Conservation (phyloP, 1,140 invertebrate species). For the Gonioctena quinquepunctata region DNA sequence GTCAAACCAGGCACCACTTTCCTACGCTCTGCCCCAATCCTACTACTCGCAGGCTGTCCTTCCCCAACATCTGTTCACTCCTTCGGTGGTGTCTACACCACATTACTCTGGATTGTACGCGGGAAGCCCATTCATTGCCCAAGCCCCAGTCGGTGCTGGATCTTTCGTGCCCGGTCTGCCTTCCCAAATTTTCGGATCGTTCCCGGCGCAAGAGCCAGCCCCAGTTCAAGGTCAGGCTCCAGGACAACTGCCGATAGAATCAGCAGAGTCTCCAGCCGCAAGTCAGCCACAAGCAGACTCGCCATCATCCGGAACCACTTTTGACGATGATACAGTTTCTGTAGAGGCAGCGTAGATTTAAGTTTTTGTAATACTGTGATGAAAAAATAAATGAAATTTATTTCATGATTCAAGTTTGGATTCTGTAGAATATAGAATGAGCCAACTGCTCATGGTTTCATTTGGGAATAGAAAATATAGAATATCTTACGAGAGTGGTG, state of each 20-base stretch:
- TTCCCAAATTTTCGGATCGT: not conserved
- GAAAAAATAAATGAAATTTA: too few species aligned
- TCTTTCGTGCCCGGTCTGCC: not conserved
- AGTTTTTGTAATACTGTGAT: too few species aligned
- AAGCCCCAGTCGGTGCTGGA: not conserved
- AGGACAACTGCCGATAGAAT: not conserved
- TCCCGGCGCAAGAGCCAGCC: not conserved
- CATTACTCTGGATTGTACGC: not conserved
- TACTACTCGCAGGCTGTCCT: not conserved
- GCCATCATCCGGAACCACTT: not conserved
- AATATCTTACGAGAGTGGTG: too few species aligned
- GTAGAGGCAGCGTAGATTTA: not conserved
- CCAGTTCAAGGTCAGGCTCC: slow-evolving; percentile 1
- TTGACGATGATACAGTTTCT: slow-evolving; percentile 7
- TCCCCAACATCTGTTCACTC: not conserved
- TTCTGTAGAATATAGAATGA: too few species aligned
- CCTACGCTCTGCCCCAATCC: not conserved
- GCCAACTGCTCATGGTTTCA: too few species aligned
- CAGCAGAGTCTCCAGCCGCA: not conserved
- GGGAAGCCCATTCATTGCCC: not conserved
- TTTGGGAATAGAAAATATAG: too few species aligned
- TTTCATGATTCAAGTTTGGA: too few species aligned
- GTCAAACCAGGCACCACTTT: not conserved
- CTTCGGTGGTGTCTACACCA: not conserved
- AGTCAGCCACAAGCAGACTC: not conserved